A percentile compares a stretch with the other conserved stretches of the same genome.
Evolutionary conservation across 2,797 vertebrate genomes (phyloP).

Genomic region (Leptoclinus maculatus): DNA sequence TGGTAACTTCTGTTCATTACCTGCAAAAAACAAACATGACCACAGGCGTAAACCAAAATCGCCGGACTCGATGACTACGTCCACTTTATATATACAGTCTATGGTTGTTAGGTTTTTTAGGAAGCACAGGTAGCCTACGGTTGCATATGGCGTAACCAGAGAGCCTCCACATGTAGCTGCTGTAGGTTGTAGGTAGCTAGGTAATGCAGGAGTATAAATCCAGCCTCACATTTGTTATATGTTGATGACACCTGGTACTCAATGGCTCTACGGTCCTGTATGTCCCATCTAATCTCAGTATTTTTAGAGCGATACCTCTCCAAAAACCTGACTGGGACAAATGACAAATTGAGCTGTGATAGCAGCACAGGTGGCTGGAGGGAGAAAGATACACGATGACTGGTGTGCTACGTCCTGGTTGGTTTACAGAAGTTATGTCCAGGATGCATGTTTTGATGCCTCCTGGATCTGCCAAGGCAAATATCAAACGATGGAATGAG

Average conservation of each 20-base stretch:
- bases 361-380: conserved; percentile 48
- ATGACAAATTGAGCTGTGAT: conserved; percentile 55
- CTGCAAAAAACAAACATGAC: not conserved
- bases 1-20: not conserved
- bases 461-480: conserved; percentile 61
- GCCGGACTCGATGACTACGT: not conserved
- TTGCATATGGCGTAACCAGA: not conserved
- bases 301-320: conserved; percentile 5
- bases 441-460: conserved; percentile 56
- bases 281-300: not conserved
- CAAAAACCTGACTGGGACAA: conserved; percentile 14
- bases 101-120: not conserved
- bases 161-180: not conserved
- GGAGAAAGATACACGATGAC: conserved; percentile 6
- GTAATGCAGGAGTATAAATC: not conserved
- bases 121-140: not conserved
- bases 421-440: conserved; percentile 49
- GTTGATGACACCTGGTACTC: not conserved
- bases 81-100: not conserved
- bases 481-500: conserved; percentile 69
- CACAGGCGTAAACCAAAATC: not conserved
- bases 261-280: not conserved
- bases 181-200: too few relatives aligned
- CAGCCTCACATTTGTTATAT: not conserved
- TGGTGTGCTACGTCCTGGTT: conserved; percentile 11